A percentile compares a stretch with the other conserved stretches of the same genome.
Conservation (phyloP, 2,888 invertebrate species). For the Sipha maydis region DNA sequence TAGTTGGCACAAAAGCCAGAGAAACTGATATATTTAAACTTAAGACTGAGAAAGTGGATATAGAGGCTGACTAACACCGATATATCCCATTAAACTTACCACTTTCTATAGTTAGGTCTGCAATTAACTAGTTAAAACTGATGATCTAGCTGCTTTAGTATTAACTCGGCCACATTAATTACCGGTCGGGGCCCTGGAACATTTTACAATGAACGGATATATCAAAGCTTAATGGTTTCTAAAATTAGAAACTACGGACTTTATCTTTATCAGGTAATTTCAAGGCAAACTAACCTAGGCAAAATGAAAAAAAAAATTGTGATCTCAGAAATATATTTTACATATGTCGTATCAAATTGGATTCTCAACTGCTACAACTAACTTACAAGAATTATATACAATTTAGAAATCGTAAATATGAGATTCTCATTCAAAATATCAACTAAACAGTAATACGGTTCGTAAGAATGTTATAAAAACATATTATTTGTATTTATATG, state of each 20-base stretch:
- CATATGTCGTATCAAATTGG: background rate
- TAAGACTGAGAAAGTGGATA: background rate
- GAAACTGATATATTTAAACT: constrained; percentile 36
- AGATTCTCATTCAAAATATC: too few relatives aligned
- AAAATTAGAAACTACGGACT: constrained; percentile 35
- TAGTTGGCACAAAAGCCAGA: constrained; percentile 56
- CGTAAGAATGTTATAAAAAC: too few relatives aligned
- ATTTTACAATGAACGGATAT: constrained; percentile 50
- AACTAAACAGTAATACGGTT: too few relatives aligned
- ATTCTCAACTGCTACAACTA: background rate
- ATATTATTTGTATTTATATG: too few relatives aligned
- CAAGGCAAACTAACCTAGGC: too few relatives aligned
- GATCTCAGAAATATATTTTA: too few relatives aligned
- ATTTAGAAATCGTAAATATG: too few relatives aligned
- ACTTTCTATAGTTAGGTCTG: constrained; percentile 49
- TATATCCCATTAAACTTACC: constrained; percentile 59
- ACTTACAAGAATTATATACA: too few relatives aligned
- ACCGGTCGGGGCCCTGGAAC: constrained; percentile 31
- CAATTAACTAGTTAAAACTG: constrained; percentile 60
- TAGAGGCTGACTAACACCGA: constrained; percentile 26
- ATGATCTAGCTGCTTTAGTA: constrained; percentile 44
- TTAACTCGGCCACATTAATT: constrained; percentile 57
- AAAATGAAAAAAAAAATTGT: background rate
- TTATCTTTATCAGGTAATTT: constrained; percentile 34
- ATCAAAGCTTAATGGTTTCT: constrained; percentile 47